These are phyloP conservation scores for Ophion obscuratus DNA, from an alignment of 2,888 invertebrate species.

Conservation along the genomic window DNA sequence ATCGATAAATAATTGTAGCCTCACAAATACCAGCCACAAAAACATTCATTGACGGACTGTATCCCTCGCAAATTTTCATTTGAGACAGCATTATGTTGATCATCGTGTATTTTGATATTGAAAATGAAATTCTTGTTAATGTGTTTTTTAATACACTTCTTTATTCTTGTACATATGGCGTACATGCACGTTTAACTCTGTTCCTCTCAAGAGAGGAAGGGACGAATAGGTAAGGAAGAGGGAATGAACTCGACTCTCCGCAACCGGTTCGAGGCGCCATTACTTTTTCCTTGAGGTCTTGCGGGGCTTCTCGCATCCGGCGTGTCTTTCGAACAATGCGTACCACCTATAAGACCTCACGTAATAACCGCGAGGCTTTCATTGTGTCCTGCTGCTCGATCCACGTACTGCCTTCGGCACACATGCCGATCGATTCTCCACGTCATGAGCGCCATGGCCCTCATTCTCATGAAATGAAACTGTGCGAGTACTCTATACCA, in stretches of 20 bases:
- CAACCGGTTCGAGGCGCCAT: constrained; percentile 76
- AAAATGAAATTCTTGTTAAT: background rate
- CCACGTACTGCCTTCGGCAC: constrained; percentile 8
- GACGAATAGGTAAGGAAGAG: constrained; percentile 14
- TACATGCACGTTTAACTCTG: background rate
- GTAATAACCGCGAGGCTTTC: constrained; percentile 76
- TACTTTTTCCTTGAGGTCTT: constrained; percentile 73
- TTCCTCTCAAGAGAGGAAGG: constrained; percentile 9
- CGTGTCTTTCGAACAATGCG: constrained; percentile 77
- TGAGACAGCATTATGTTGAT: too few species aligned
- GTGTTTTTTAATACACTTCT: background rate
- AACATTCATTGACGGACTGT: too few species aligned
- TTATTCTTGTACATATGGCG: background rate
- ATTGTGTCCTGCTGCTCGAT: constrained; percentile 71
- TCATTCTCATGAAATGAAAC: background rate
- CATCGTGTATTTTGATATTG: background rate
- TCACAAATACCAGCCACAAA: too few species aligned
- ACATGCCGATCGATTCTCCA: constrained; percentile 66
- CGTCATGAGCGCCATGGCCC: constrained; percentile 47
- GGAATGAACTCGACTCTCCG: constrained; percentile 49
- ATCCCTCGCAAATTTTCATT: too few species aligned
- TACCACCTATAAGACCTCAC: constrained; percentile 69
- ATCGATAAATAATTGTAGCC: too few species aligned
- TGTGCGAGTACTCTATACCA: background rate
- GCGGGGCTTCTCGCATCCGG: constrained; percentile 70